Evolutionary conservation across 2,113 vertebrate species (phyloP), one percentile per base, ranked within the genome.

Genomic region (Xerus inauris): DNA sequence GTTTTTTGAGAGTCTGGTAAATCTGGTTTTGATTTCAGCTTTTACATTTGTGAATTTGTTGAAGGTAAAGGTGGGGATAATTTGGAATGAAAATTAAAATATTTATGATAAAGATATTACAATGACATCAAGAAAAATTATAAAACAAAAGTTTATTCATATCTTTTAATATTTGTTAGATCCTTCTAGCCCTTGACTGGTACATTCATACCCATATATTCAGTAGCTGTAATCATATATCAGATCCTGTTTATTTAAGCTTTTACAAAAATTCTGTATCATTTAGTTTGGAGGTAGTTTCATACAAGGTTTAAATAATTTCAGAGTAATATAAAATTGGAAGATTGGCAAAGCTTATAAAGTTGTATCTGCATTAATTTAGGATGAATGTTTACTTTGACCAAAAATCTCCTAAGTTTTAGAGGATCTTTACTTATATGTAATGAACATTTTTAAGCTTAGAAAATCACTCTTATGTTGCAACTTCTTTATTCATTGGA

Each of bases 241-340:
- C 79, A 30, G 14, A 19, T 79, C 12, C 6, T 8, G 32, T 72
- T 89, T 81, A 81, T 26, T 71, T 92, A 49, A n/a, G 64, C 10
- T 87, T 89, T 89, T 84, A 72, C 1, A 72, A 65, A 87, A 32
- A 45, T 71, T 90, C 10, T 81, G 3, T 82, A 8, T 88, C 89
- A 17, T 19, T 94, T 89, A 65, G 35, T 85, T 45, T 91, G 28
- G 26, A 86, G 80, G 24, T 94, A 16, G 20, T 92, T 94, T 94
- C 51, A 40, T 80, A 92, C 51, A 51, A 91, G 35, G 73, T 80
- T 94, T 95, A 71, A 51, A 71, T 76, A 81, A 42, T 96, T 93
- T 86, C 51, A 76, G 84, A 90, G 11, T 59, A 79, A 76, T 79
- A 40, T 16, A 73, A 87, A 94, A 22, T 71, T 96, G 28, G 89